Conservation (phyloP, 1,140 invertebrate genomes). For the Saccostrea echinata region DNA sequence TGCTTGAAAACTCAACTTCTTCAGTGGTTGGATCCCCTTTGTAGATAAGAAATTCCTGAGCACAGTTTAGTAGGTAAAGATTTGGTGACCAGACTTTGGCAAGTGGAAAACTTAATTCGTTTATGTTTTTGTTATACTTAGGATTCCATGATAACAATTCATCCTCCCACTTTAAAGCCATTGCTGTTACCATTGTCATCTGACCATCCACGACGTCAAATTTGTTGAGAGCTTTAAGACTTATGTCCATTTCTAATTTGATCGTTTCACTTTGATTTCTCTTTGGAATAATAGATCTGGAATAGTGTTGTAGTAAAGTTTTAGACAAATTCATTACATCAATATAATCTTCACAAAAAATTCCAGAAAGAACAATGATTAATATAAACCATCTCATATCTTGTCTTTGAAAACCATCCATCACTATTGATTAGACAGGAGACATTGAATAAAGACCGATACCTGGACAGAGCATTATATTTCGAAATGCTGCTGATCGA, state of each 20-base stretch:
- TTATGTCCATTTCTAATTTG: conserved; percentile 10
- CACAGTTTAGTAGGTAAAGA: conserved; percentile 12
- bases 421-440: not conserved
- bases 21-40: not conserved
- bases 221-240: conserved; percentile 12
- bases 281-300: conserved; percentile 8
- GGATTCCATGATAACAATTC: not conserved
- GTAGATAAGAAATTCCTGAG: conserved; percentile 13
- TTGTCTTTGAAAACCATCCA: not conserved
- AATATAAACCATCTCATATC: not conserved
- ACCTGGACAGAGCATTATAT: not conserved
- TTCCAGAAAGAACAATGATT: not conserved
- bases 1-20: not conserved
- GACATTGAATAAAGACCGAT: not conserved
- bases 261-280: conserved; percentile 8
- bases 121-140: not conserved
- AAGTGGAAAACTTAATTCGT: not conserved
- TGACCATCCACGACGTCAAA: conserved; percentile 7
- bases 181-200: conserved; percentile 17
- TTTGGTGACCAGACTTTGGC: conserved; percentile 13
- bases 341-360: conserved; percentile 20
- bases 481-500: not conserved
- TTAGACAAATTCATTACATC: not conserved
- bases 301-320: not conserved
- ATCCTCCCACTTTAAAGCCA: conserved; percentile 12